Conservation (phyloP, 1,140 invertebrate genomes). For the Procambarus clarkii region DNA sequence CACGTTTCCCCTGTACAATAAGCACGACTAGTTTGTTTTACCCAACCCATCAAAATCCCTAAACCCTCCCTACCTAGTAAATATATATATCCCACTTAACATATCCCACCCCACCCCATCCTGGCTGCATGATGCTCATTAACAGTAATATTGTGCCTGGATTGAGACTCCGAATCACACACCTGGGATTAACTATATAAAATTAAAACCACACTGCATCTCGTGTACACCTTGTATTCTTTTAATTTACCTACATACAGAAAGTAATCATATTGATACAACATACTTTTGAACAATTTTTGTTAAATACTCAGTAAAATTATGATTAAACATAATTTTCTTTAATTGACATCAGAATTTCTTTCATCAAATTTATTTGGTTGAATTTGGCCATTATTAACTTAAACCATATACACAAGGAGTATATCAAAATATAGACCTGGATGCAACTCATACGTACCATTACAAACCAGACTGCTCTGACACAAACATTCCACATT, state of each 20-base stretch:
- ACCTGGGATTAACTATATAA: slow-evolving; percentile 6
- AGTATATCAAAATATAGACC: slow-evolving; percentile 2
- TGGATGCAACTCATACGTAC: background rate
- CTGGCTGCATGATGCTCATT: background rate
- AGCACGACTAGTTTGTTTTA: slow-evolving; percentile 40
- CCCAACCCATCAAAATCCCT: background rate
- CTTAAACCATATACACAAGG: background rate
- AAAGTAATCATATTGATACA: background rate
- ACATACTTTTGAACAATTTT: no score
- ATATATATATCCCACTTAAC: background rate
- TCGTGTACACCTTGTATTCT: background rate
- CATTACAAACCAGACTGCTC: background rate
- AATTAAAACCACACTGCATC: background rate
- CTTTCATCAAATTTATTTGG: no score
- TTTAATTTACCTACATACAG: background rate
- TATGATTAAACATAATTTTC: no score
- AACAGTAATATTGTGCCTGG: slow-evolving; percentile 10
- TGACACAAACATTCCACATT: background rate
- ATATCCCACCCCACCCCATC: background rate
- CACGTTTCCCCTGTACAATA: slow-evolving; percentile 25
- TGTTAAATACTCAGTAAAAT: no score
- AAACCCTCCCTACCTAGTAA: background rate
- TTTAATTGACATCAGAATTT: no score
- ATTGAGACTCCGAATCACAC: background rate
- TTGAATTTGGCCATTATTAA: background rate